Percentiles rank a stretch among this genome's conserved stretches.
Conservation (phyloP, 2,888 invertebrate species). For the Sphaerophoria rueppellii region DNA sequence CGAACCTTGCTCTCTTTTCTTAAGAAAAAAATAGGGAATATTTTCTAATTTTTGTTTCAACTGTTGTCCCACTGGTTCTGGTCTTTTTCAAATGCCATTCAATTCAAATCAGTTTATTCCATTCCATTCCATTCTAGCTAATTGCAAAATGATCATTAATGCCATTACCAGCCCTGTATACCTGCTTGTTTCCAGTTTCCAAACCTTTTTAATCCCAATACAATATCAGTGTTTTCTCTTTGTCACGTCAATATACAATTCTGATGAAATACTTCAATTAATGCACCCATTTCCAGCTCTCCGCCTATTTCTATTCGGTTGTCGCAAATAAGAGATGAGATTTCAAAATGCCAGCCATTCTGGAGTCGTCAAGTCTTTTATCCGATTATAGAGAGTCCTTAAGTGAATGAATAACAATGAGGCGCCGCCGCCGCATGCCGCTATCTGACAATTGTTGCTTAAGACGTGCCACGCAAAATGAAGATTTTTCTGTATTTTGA, state of each 20-base stretch:
- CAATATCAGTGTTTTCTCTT: too few relatives aligned
- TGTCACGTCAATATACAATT: conserved; percentile 35
- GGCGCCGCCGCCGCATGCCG: conserved; percentile 13
- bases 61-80: conserved; percentile 3
- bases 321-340: conserved; percentile 51
- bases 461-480: too few relatives aligned
- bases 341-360: conserved; percentile 70
- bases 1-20: too few relatives aligned
- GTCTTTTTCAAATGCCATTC: conserved; percentile 24
- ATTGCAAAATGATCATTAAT: conserved; percentile 71
- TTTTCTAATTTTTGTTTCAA: conserved; percentile 51
- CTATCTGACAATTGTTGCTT: too few relatives aligned
- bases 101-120: conserved; percentile 42
- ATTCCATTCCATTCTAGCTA: conserved; percentile 40
- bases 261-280: conserved; percentile 3
- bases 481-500: too few relatives aligned
- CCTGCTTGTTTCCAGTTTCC: not conserved
- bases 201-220: too few relatives aligned
- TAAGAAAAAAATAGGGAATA: too few relatives aligned
- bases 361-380: conserved; percentile 60
- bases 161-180: conserved; percentile 54
- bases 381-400: conserved; percentile 67
- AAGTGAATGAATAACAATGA: conserved; percentile 73
- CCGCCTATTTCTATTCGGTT: conserved; percentile 15
- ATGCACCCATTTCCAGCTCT: not conserved